These are phyloP conservation scores for Andrena flavipes DNA, from an alignment of 2,888 invertebrate genomes.

Conservation along the genomic window DNA sequence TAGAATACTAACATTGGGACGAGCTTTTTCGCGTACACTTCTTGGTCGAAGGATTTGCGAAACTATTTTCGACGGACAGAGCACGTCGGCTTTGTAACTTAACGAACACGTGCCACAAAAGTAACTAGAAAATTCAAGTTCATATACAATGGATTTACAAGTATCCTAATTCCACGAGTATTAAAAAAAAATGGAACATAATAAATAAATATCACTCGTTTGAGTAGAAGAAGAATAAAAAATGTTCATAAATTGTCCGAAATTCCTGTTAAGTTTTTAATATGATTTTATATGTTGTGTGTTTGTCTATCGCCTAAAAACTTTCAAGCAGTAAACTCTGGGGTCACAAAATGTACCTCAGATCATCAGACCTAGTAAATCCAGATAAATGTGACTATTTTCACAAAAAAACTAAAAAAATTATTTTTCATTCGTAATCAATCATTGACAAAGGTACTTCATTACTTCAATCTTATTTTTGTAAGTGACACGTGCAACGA, in stretches of 20 bases:
- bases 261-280: not conserved
- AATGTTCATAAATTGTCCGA: not conserved
- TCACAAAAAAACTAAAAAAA: too few relatives aligned
- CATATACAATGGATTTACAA: not conserved
- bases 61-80: not conserved
- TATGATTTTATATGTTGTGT: not conserved
- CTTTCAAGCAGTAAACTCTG: not conserved
- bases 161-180: slow-evolving; percentile 13
- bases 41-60: not conserved
- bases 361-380: too few relatives aligned
- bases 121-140: slow-evolving; percentile 24
- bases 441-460: too few relatives aligned
- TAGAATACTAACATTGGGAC: not conserved
- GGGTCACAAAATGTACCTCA: too few relatives aligned
- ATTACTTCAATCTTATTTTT: too few relatives aligned
- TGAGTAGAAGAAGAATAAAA: not conserved
- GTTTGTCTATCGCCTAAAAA: not conserved
- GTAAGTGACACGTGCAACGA: too few relatives aligned
- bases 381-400: too few relatives aligned
- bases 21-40: not conserved
- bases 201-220: not conserved
- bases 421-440: too few relatives aligned
- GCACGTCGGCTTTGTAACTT: slow-evolving; percentile 10
- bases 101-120: not conserved
- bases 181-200: not conserved